phyloP scores from a whole-genome alignment of 1,140 invertebrate genomes.

The Macrobrachium rosenbergii region DNA sequence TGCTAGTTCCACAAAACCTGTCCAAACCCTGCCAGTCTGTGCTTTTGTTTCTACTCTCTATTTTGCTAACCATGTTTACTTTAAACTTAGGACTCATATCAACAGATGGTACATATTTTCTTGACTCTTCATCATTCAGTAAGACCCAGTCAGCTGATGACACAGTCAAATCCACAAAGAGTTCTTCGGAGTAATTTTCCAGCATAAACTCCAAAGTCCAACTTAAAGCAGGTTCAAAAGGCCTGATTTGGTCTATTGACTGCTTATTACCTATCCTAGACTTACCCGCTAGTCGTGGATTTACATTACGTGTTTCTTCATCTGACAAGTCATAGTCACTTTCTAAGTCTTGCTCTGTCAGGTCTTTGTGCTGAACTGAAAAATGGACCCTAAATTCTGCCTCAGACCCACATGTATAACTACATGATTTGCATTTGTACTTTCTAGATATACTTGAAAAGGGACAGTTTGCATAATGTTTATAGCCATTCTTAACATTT shows the following conservation, averaged over 20 bases:
- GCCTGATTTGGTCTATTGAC: not conserved
- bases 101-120: slow-evolving; percentile 30
- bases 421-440: slow-evolving; percentile 21
- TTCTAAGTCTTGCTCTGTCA: not conserved
- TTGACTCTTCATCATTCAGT: not conserved
- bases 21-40: slow-evolving; percentile 28
- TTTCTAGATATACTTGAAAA: not conserved
- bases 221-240: slow-evolving; percentile 27
- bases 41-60: not conserved
- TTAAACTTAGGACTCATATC: slow-evolving; percentile 36
- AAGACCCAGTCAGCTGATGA: slow-evolving; percentile 13
- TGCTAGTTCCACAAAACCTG: not conserved
- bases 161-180: slow-evolving; percentile 2
- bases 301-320: slow-evolving; percentile 2
- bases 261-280: not conserved
- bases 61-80: not conserved
- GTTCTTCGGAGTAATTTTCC: slow-evolving; percentile 3
- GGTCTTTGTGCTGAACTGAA: slow-evolving; percentile 21
- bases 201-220: slow-evolving; percentile 46
- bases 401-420: not conserved
- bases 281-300: not conserved
- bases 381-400: slow-evolving; percentile 17
- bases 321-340: slow-evolving; percentile 37
- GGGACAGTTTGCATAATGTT: slow-evolving; percentile 20
- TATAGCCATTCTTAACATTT: not conserved